Evolutionary conservation across 92 coral and sea anemone genomes (phyloP), one percentile per base, ranked within the genome.

Genomic region (Epizoanthus scotinus): DNA sequence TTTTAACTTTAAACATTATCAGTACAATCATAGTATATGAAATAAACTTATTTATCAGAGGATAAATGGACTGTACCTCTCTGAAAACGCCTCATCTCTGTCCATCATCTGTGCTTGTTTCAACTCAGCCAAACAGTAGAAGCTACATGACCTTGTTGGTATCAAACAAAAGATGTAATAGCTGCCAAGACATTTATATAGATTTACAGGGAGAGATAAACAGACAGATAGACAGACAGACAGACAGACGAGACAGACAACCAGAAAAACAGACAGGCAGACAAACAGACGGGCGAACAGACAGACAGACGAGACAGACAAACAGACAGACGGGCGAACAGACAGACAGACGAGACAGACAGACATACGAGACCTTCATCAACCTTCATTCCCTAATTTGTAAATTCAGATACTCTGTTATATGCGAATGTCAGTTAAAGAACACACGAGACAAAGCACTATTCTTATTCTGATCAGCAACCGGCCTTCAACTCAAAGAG

Each of bases 121-220:
- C 58, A 69, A n/a, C 49, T 40, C 74, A 22, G 57, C 26, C 27
- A 44, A 10, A 69, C 52, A 40, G 26, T 69, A 58, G 56, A 69
- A 69, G 8, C 55, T 40, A 8, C 22, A 31, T n/a, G 55, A 69
- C 74, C 74, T 69, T 44, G 6, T 47, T 7, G 52, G 52, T 47
- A 47, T 47, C 52, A 47, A 69, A 69, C 8, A 38, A n/a, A 0
- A 44, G 3, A 17, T 62, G 67, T 26, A 17, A 29, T 1, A 62
- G 67, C 18, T 62, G 25, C 15, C 19, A 15, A 62, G 19, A 29
- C 67, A 62, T 14, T 10, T 27, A 14, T 9, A 29, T 27, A 17
- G 27, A 26, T 36, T 25, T 21, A 8, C 5, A 10, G 8, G 21
- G 10, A 59, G n/a, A n/a, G n/a, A n/a, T n/a, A n/a, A n/a, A n/a